Base-by-base conservation (phyloP, 2,113 vertebrate genomes). In the Microcebus lehilahytsara region DNA sequence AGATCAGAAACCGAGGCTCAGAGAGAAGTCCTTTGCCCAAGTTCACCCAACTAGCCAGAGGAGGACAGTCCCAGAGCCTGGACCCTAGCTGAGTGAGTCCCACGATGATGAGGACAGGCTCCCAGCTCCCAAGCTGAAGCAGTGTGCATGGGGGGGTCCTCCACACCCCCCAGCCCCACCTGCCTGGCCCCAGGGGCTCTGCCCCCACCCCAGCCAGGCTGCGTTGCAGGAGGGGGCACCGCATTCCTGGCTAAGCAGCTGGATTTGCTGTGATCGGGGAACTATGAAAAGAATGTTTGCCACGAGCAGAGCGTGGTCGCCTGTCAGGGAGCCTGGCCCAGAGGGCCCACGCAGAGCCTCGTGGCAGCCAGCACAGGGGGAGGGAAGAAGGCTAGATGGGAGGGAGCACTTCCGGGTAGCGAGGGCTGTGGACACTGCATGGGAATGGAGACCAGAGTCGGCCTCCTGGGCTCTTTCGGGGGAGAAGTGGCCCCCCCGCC, bases 221-320 rank as follows among this genome's bases (percentile, higher is more conserved):
- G 62, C 92, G 1, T 85, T 92, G 64, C 96, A 92, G 97, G 97
- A 97, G 95, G 94, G 96, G 92, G 77, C 85, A 92, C 95, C 67
- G 94, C 97, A 97, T 98, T 98, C 97, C 96, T 90, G 71, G 87
- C 96, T 98, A 97, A 98, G 97, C 96, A 27, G 95, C 27, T 0
- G 97, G 99, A 99, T 99, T 99, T 99, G 98, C 98, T 98, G 98
- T 96, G 98, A 98, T 98, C 98, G 96, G 74, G 92, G 98, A 99
- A 98, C 98, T 99, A 99, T 97, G 98, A 98, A 60, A 99, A 98
- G 99, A 99, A 99, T 99, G 98, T 98, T 98, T 98, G 98, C 98
- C 98, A 98, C 97, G 98, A 98, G 98, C 98, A 98, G 98, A 98
- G 99, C 98, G 97, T 97, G 98, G 98, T 98, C 97, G 98, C 97